Percentiles rank a stretch among this genome's conserved stretches.
These are phyloP conservation scores for Lota lota DNA, from an alignment of 2,113 vertebrate genomes.

Conservation along the genomic window DNA sequence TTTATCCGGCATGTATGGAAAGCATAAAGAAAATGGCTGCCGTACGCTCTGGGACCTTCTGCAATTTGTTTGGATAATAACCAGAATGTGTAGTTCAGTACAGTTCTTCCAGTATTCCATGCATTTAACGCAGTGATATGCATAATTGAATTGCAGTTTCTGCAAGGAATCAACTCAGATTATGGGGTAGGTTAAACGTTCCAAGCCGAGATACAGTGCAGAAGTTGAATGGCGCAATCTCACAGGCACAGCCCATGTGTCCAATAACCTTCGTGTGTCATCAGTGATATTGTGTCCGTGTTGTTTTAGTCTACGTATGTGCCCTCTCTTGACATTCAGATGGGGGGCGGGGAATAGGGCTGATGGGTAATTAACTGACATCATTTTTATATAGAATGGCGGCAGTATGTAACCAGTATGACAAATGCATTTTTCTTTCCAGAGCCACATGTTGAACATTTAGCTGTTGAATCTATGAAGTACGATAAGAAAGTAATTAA, in stretches of 20 bases:
- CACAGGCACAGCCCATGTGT: slow-evolving; percentile 5
- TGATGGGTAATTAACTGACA: slow-evolving; percentile 20
- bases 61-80: slow-evolving; percentile 26
- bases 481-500: slow-evolving; percentile 6
- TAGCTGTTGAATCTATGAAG: not conserved
- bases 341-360: not conserved
- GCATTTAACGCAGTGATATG: slow-evolving; percentile 39
- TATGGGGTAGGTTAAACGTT: slow-evolving; percentile 12
- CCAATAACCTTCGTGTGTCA: slow-evolving; percentile 16
- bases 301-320: slow-evolving; percentile 28
- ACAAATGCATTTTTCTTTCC: slow-evolving; percentile 1
- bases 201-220: slow-evolving; percentile 26
- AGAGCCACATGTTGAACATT: not conserved
- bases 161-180: slow-evolving; percentile 40
- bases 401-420: slow-evolving; percentile 8
- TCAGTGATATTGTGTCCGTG: slow-evolving; percentile 19
- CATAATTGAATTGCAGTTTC: slow-evolving; percentile 34
- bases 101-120: slow-evolving; percentile 31
- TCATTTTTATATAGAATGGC: slow-evolving; percentile 16
- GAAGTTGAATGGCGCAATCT: slow-evolving; percentile 12
- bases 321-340: slow-evolving; percentile 19
- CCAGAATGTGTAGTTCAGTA: slow-evolving; percentile 13
- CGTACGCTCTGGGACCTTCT: slow-evolving; percentile 27
- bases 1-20: slow-evolving; percentile 24
- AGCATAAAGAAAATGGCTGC: slow-evolving; percentile 29